A percentile compares a stretch with the other conserved stretches of the same genome.
These are phyloP conservation scores for Rhodinocichla rosea DNA, from an alignment of 2,113 vertebrate genomes.

Conservation along the genomic window DNA sequence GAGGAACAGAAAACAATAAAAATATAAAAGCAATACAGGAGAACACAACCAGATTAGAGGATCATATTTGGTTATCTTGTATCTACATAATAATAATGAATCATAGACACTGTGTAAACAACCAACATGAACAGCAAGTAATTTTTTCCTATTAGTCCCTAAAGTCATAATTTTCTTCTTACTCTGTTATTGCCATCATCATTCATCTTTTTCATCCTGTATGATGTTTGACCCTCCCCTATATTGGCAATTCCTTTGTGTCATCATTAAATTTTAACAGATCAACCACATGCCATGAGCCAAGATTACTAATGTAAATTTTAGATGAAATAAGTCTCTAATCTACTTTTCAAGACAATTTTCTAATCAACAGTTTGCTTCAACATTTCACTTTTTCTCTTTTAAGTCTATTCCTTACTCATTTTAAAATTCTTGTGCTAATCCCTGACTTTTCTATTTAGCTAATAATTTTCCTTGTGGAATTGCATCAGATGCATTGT, in stretches of 20 bases:
- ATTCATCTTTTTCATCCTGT: not conserved
- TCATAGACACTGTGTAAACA: not conserved
- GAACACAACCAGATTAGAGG: not conserved
- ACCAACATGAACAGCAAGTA: not conserved
- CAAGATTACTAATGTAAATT: not conserved
- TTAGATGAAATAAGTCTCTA: not conserved
- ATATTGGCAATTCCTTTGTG: not conserved
- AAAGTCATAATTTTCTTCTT: not conserved
- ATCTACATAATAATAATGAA: not conserved
- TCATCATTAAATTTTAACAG: not conserved
- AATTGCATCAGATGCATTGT: not conserved
- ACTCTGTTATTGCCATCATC: not conserved
- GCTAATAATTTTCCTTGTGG: not conserved
- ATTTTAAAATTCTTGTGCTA: not conserved
- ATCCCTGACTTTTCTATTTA: not conserved
- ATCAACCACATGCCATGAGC: not conserved
- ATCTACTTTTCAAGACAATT: not conserved
- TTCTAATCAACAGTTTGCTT: not conserved
- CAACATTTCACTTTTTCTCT: not conserved
- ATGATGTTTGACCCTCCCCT: not conserved
- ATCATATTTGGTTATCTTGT: not conserved
- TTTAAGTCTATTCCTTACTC: not conserved
- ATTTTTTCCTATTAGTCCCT: not conserved
- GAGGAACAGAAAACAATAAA: not conserved
- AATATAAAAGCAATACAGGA: not conserved